These are phyloP conservation scores for Ibycter americanus DNA, from an alignment of 2,797 vertebrate genomes.

Conservation along the genomic window DNA sequence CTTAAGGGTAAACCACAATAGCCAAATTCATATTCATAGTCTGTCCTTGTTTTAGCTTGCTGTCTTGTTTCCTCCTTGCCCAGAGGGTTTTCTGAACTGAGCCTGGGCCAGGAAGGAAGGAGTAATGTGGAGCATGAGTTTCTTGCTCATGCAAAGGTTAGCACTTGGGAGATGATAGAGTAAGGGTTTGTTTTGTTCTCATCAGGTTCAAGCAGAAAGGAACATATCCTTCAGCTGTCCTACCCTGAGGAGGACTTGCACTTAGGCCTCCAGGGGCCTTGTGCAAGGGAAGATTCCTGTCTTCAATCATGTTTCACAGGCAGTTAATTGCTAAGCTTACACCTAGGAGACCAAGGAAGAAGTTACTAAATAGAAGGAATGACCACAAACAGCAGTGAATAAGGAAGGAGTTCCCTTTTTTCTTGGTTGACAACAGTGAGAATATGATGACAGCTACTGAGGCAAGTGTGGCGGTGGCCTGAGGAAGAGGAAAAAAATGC, in stretches of 20 bases:
- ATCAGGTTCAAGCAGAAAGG: neutral
- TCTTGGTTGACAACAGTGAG: neutral
- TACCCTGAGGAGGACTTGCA: neutral
- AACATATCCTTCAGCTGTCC: neutral
- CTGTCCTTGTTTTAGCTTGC: neutral
- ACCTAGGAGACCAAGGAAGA: neutral
- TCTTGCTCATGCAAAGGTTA: neutral
- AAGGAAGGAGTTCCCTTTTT: neutral
- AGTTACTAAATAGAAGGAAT: neutral
- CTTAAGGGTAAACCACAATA: neutral
- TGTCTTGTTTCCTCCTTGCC: slow-evolving; percentile 1
- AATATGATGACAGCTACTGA: neutral
- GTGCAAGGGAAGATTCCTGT: neutral
- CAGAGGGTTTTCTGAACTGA: neutral
- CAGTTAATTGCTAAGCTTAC: neutral
- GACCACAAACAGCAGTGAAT: neutral
- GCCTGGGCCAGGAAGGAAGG: neutral
- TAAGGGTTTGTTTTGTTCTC: neutral
- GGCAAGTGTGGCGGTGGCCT: neutral
- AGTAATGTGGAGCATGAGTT: neutral
- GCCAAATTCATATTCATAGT: neutral
- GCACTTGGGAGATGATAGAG: neutral
- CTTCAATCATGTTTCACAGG: neutral
- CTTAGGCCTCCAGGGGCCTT: neutral
- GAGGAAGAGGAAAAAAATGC: neutral